Evolutionary conservation across 2,888 invertebrate genomes (phyloP).

Genomic region (Watsonalla binaria): DNA sequence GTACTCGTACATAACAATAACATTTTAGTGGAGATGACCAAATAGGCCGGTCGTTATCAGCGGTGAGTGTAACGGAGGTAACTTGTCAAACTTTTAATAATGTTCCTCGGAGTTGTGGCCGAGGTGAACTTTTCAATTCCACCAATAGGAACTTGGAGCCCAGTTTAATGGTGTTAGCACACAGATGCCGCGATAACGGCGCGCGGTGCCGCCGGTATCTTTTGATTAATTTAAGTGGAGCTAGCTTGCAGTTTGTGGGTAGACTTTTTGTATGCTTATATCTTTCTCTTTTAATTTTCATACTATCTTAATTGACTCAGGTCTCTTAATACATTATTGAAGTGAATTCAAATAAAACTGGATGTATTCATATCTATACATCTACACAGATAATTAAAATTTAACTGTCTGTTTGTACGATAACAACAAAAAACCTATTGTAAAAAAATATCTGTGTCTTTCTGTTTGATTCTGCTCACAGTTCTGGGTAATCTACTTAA

Average conservation of each 20-base stretch:
- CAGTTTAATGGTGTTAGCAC: not conserved
- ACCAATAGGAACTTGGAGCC: slow-evolving; percentile 14
- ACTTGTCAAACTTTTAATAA: slow-evolving; percentile 29
- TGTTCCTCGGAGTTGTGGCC: slow-evolving; percentile 18
- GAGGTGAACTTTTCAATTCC: slow-evolving; percentile 27
- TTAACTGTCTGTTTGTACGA: too few relatives aligned
- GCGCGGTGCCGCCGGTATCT: not conserved
- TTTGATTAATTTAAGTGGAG: not conserved
- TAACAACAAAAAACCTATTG: too few relatives aligned
- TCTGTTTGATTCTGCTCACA: too few relatives aligned
- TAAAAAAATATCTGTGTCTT: too few relatives aligned
- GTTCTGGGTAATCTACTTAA: too few relatives aligned
- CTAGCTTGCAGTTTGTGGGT: not conserved
- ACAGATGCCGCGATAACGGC: slow-evolving; percentile 1
- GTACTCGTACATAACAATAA: too few relatives aligned
- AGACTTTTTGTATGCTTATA: not conserved
- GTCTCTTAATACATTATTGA: too few relatives aligned
- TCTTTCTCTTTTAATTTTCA: too few relatives aligned
- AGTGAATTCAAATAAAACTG: too few relatives aligned
- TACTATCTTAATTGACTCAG: too few relatives aligned
- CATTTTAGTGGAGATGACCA: not conserved
- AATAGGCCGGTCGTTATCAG: not conserved
- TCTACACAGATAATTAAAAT: too few relatives aligned
- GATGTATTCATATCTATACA: too few relatives aligned
- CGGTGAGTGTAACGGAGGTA: slow-evolving; percentile 2